Evolutionary conservation across 2,113 vertebrate species (phyloP).

Genomic region (Oxygymnocypris stewartii): DNA sequence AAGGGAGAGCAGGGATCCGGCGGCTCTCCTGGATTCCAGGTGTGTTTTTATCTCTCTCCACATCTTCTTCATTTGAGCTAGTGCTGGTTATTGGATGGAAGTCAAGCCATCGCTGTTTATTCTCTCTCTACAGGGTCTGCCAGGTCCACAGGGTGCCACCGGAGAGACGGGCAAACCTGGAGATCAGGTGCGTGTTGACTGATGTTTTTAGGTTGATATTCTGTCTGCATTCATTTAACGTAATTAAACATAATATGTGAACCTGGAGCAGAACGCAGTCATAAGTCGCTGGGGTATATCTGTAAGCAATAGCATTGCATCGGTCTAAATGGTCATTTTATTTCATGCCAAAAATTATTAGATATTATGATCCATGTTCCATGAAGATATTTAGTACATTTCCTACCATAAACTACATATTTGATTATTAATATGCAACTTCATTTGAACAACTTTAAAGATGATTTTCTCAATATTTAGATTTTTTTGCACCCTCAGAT

Average conservation of each 20-base stretch:
- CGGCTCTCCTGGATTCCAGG: constrained; percentile 93
- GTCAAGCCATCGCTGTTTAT: not conserved
- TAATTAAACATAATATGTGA: not conserved
- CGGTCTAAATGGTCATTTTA: no score
- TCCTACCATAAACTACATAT: no score
- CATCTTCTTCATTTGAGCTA: not conserved
- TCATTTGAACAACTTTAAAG: no score
- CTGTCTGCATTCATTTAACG: not conserved
- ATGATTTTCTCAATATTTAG: no score
- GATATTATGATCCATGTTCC: no score
- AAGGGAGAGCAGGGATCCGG: constrained; percentile 90
- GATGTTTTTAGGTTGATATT: not conserved
- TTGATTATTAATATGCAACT: no score
- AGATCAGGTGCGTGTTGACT: constrained; percentile 82
- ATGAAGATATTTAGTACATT: no score
- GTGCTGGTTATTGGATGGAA: not conserved
- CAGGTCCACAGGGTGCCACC: constrained; percentile 87
- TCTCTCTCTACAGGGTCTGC: constrained; percentile 82
- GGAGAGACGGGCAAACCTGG: constrained; percentile 95
- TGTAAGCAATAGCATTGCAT: no score
- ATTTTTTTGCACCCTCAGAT: no score
- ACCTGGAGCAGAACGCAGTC: not conserved
- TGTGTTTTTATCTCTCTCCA: not conserved
- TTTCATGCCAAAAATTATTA: no score
- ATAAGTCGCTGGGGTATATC: no score